Evolutionary conservation across 2,888 invertebrate genomes (phyloP).

Genomic region (Aromia moschata): DNA sequence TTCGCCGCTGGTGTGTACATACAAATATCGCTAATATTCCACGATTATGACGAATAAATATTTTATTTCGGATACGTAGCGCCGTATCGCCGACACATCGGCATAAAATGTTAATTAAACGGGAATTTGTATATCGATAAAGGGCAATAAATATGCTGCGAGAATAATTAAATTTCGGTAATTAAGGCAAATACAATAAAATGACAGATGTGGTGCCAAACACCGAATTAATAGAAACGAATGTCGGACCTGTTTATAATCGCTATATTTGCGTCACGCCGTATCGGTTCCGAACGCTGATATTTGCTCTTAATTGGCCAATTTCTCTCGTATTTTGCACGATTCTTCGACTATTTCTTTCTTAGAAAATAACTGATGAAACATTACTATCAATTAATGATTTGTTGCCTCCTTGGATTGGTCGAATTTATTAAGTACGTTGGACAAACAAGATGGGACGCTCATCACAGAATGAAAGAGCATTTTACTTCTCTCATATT

Average conservation of each 20-base stretch:
- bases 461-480: no score
- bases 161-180: slow-evolving; percentile 26
- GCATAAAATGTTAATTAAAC: slow-evolving; percentile 31
- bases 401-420: no score
- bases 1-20: background rate
- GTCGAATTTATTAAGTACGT: no score
- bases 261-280: slow-evolving; percentile 5
- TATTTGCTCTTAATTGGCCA: background rate
- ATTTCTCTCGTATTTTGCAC: no score
- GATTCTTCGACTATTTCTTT: no score
- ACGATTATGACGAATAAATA: slow-evolving; percentile 16
- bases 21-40: slow-evolving; percentile 11
- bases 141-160: slow-evolving; percentile 25
- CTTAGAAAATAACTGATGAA: no score
- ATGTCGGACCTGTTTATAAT: slow-evolving; percentile 3
- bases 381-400: no score
- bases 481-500: no score
- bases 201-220: slow-evolving; percentile 20
- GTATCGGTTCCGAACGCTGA: background rate
- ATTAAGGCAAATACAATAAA: slow-evolving; percentile 29
- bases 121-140: slow-evolving; percentile 27
- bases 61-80: slow-evolving; percentile 22
- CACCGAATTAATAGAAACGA: slow-evolving; percentile 17
- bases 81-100: slow-evolving; percentile 8
- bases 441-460: no score